phyloP scores from a whole-genome alignment of 2,113 vertebrate species.

The Ameiurus melas region DNA sequence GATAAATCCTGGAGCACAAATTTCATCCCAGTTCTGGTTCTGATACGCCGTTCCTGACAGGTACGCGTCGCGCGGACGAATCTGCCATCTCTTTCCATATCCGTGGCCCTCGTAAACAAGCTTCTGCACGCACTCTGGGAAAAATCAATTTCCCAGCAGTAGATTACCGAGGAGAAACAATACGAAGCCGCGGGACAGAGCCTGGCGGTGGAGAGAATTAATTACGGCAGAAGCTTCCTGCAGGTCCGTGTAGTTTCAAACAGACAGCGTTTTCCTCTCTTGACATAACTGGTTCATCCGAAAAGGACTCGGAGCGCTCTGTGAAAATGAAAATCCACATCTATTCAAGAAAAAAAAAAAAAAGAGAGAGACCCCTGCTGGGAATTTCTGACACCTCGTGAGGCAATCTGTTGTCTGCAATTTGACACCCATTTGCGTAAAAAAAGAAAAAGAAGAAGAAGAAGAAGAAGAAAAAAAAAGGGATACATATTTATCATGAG shows the following conservation, averaged over 20 bases:
- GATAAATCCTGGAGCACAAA: not conserved
- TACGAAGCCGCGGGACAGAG: conserved; percentile 40
- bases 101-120: conserved; percentile 37
- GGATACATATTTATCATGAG: conserved; percentile 15
- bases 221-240: conserved; percentile 36
- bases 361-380: not conserved
- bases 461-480: not conserved
- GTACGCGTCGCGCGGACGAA: not conserved
- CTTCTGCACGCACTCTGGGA: conserved; percentile 45
- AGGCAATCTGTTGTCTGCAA: conserved; percentile 35
- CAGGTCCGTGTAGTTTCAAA: not conserved
- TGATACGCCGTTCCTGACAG: not conserved
- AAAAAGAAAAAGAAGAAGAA: not conserved
- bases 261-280: not conserved
- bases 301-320: not conserved
- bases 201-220: conserved; percentile 48
- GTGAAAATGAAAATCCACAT: conserved; percentile 3
- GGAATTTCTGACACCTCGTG: conserved; percentile 21
- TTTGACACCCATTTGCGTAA: conserved; percentile 16
- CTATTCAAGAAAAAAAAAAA: not conserved
- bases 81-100: not conserved
- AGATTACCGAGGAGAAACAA: conserved; percentile 56
- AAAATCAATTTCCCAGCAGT: conserved; percentile 61
- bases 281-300: conserved; percentile 27
- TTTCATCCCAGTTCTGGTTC: not conserved